Conservation (phyloP, 30 jellyfish, hydroid and myxozoan species). For the Cassiopea andromeda region DNA sequence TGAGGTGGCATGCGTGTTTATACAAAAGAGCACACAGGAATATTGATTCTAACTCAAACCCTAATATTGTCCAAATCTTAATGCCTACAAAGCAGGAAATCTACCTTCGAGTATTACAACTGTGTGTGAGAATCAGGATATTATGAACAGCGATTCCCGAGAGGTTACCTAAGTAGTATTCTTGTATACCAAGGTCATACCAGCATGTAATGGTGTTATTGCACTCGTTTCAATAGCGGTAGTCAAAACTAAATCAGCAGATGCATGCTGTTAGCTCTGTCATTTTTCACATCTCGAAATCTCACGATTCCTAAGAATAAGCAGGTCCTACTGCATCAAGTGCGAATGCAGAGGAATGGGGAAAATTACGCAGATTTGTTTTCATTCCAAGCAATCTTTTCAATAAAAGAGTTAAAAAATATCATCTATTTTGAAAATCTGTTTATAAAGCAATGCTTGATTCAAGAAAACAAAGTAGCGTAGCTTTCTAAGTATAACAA, state of each 20-base stretch:
- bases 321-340: too few species aligned
- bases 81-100: constrained; percentile 53
- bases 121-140: constrained; percentile 38
- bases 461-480: too few species aligned
- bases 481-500: too few species aligned
- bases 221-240: constrained; percentile 16
- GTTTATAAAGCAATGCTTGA: too few species aligned
- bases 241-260: constrained; percentile 9
- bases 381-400: too few species aligned
- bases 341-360: too few species aligned
- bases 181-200: constrained; percentile 56
- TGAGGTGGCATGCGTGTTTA: neutral
- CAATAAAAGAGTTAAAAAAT: too few species aligned
- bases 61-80: constrained; percentile 20
- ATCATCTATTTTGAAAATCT: too few species aligned
- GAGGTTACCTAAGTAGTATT: constrained; percentile 19
- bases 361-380: too few species aligned
- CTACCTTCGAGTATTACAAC: constrained; percentile 14
- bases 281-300: constrained; percentile 7
- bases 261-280: constrained; percentile 41
- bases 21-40: neutral
- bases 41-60: neutral
- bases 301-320: neutral
- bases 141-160: constrained; percentile 50
- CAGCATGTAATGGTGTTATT: constrained; percentile 64